Evolutionary conservation across 2,113 vertebrate species (phyloP).

Genomic region (Mormyrus lacerda): DNA sequence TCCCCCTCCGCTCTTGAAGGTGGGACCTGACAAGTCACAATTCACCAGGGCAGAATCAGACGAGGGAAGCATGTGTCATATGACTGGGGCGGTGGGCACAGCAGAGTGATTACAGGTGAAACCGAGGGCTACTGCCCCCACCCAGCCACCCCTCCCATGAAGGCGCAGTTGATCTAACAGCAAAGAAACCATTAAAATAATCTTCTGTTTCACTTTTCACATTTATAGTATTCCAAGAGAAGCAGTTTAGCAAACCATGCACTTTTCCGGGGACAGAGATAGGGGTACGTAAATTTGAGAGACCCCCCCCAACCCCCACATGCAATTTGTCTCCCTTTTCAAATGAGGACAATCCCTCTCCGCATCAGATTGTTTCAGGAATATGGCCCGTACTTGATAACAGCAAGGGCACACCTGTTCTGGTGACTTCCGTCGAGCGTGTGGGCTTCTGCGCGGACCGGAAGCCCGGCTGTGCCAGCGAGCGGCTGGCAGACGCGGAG

Average conservation of each 20-base stretch:
- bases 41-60: background rate
- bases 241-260: conserved; percentile 15
- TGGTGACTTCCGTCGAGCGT: background rate
- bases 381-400: conserved; percentile 49
- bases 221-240: conserved; percentile 25
- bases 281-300: conserved; percentile 56
- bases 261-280: conserved; percentile 44
- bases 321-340: conserved; percentile 45
- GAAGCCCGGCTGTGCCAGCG: background rate
- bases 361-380: conserved; percentile 41
- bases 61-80: conserved; percentile 38
- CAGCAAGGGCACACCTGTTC: conserved; percentile 18
- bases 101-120: conserved; percentile 43
- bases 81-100: conserved; percentile 28
- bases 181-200: conserved; percentile 25
- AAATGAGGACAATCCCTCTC: conserved; percentile 38
- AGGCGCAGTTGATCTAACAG: background rate
- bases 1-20: background rate
- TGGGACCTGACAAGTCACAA: background rate
- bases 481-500: background rate
- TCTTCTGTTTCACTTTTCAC: conserved; percentile 35
- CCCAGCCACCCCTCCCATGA: background rate
- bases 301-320: conserved; percentile 40
- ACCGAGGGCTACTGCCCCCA: conserved; percentile 34
- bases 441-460: background rate